Evolutionary conservation across 23 tunicate genomes (phyloP), one percentile per base, ranked within the genome.

Genomic region (Trididemnum miniatum): DNA sequence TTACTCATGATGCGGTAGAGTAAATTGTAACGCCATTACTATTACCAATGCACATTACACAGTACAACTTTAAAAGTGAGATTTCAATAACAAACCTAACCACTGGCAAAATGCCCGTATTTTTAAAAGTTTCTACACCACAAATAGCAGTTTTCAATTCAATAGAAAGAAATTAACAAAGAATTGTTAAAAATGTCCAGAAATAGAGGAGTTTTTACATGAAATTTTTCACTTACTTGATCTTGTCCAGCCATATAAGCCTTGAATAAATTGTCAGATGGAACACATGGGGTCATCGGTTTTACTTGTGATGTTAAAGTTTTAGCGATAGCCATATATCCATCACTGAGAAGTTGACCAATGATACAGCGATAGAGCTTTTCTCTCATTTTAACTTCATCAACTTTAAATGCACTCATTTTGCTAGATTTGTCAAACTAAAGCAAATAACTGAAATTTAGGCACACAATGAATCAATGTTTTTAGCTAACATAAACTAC

Each of bases 341-440:
- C 97, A 78, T 91, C 97, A 59, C 82, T 86, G 9, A 79, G 84
- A 29, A 91, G 52, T 69, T 91, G 97, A 35, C 97, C 85, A 39
- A 91, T 91, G 27, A 91, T 91, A 1, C 83, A 83, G 1, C 96
- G 77, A 35, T 91, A 91, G 27, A 91, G 24, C 28, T 51, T 50
- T 29, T 91, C 90, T 31, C 90, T 36, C 73, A 69, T 38, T 65
- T 91, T 91, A 37, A 89, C 89, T 57, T 84, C 83, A 79, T 89
- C 95, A 0, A 80, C 75, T 73, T 87, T 87, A 24, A 80, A 80
- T 23, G 39, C 75, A 80, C 54, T 36, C 84, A 80, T 80, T 31
- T 32, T 34, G 31, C 4, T n/a, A n/a, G n/a, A n/a, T n/a, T n/a
- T 32, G 39, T 31, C 22, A 31, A 30, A 29, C n/a, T 29, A 5